These are phyloP conservation scores for Neosilurus hyrtlii DNA, from an alignment of 2,797 vertebrate genomes.

Conservation along the genomic window DNA sequence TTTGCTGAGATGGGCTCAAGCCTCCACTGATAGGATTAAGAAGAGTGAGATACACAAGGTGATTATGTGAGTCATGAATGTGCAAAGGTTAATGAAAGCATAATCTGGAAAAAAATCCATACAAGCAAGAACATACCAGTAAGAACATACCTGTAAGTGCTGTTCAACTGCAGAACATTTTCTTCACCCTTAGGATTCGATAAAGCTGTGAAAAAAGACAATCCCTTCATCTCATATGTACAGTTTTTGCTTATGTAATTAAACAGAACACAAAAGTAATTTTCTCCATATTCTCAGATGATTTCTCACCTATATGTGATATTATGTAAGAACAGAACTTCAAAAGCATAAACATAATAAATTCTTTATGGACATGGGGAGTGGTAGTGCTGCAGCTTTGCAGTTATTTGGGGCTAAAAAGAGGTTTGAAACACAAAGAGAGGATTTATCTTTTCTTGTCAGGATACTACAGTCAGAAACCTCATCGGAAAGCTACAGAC, in stretches of 20 bases:
- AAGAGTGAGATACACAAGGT: background rate
- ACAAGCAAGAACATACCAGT: too few relatives aligned
- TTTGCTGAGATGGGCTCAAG: too few relatives aligned
- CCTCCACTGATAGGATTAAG: too few relatives aligned
- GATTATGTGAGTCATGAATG: background rate
- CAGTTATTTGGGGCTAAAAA: constrained; percentile 12
- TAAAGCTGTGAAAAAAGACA: constrained; percentile 38
- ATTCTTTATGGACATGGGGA: background rate
- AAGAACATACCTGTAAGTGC: constrained; percentile 36
- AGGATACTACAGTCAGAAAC: background rate
- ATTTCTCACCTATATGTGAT: constrained; percentile 9
- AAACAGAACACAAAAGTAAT: background rate
- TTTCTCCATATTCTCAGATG: background rate
- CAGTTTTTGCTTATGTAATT: background rate
- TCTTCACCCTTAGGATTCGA: constrained; percentile 43
- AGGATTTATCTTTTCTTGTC: background rate
- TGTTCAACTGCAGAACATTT: constrained; percentile 33
- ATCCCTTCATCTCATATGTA: constrained; percentile 1
- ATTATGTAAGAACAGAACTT: background rate
- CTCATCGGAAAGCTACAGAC: background rate
- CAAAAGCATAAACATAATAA: constrained; percentile 2
- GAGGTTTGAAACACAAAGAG: background rate
- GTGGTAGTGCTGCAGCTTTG: constrained; percentile 9
- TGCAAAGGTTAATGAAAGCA: background rate
- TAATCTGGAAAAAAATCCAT: constrained; percentile 1